Conservation (phyloP, 2,797 vertebrate genomes). For the Coregonus ussuriensis region DNA sequence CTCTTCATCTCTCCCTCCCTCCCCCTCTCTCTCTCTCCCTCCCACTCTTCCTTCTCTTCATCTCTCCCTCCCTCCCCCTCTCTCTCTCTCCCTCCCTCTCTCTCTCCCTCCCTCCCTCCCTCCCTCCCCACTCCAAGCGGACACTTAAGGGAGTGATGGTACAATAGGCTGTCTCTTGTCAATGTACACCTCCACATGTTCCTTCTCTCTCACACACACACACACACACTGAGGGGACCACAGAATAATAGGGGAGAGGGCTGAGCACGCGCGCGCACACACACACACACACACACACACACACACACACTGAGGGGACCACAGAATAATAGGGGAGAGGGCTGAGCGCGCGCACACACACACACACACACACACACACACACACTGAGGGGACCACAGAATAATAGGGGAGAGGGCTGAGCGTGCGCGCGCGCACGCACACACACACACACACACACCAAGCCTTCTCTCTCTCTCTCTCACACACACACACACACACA, state of each 20-base stretch:
- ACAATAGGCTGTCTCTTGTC: slow-evolving; percentile 22
- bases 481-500: too few species aligned
- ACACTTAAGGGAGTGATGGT: background rate
- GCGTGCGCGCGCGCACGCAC: too few species aligned
- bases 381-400: too few species aligned
- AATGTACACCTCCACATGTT: slow-evolving; percentile 64
- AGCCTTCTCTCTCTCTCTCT: too few species aligned
- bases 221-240: too few species aligned
- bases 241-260: too few species aligned
- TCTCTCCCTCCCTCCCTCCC: slow-evolving; percentile 31
- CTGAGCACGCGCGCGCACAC: too few species aligned
- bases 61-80: background rate
- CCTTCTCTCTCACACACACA: background rate
- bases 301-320: too few species aligned
- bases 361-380: background rate
- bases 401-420: too few species aligned
- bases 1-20: background rate
- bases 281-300: background rate
- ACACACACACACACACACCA: background rate
- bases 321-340: too few species aligned
- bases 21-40: too few species aligned
- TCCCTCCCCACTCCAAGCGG: slow-evolving; percentile 1
- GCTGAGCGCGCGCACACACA: too few species aligned
- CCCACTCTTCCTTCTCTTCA: background rate
- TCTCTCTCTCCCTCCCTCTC: slow-evolving; percentile 1